These are phyloP conservation scores for Dione vanillae DNA, from an alignment of 2,888 invertebrate species.

Conservation along the genomic window DNA sequence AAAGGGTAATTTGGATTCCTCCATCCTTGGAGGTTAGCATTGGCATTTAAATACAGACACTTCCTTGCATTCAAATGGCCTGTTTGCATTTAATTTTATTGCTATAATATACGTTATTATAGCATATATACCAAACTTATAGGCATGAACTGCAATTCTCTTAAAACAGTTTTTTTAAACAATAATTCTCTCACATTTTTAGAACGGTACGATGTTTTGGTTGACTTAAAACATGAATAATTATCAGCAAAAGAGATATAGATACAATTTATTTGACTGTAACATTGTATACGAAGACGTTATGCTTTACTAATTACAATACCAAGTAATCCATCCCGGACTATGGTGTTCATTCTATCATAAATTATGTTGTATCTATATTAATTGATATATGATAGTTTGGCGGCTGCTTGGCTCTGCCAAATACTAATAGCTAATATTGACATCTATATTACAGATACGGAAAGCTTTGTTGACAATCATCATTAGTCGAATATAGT, in stretches of 20 bases:
- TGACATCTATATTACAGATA: conserved; percentile 42
- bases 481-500: neutral
- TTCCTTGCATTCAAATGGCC: conserved; percentile 42
- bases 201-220: too few species aligned
- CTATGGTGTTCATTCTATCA: conserved; percentile 25
- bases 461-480: conserved; percentile 20
- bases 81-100: conserved; percentile 32
- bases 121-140: neutral
- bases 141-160: too few species aligned
- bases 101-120: conserved; percentile 21
- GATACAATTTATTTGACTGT: too few species aligned
- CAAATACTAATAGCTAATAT: conserved; percentile 42
- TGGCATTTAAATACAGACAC: conserved; percentile 41
- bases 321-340: conserved; percentile 4
- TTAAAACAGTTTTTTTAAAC: too few species aligned
- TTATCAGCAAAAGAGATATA: too few species aligned
- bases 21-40: conserved; percentile 36
- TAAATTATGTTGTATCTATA: conserved; percentile 38
- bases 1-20: conserved; percentile 40
- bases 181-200: too few species aligned
- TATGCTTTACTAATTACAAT: neutral
- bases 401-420: conserved; percentile 34
- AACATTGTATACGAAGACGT: neutral
- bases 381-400: conserved; percentile 43
- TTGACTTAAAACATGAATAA: too few species aligned